A percentile compares a stretch with the other conserved stretches of the same genome.
Evolutionary conservation across 2,113 vertebrate genomes (phyloP).

Genomic region (Romanogobio albipinnatus): DNA sequence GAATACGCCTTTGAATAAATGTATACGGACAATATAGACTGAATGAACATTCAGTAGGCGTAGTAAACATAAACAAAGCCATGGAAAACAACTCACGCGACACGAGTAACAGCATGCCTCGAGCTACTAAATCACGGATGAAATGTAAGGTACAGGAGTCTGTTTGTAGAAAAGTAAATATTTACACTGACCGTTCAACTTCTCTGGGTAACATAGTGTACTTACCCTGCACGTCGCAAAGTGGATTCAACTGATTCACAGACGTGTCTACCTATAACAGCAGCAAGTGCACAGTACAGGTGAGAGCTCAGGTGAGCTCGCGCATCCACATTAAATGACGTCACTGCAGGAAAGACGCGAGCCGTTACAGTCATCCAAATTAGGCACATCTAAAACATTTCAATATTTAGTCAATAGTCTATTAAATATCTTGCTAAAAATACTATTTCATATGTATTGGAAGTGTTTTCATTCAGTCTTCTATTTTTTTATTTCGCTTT

Average conservation of each 20-base stretch:
- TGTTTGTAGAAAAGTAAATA: background rate
- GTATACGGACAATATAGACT: background rate
- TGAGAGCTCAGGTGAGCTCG: background rate
- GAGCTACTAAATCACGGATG: background rate
- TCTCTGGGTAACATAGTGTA: background rate
- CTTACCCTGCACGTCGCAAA: background rate
- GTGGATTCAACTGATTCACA: background rate
- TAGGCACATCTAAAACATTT: too few relatives aligned
- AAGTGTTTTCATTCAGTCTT: too few relatives aligned
- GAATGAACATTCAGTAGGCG: background rate
- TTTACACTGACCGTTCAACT: background rate
- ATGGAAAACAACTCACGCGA: background rate
- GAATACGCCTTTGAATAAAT: background rate
- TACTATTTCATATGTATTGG: too few relatives aligned
- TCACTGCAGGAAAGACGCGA: slow-evolving; percentile 5
- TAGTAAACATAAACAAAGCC: background rate
- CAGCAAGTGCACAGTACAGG: background rate
- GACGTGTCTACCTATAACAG: background rate
- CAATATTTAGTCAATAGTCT: too few relatives aligned
- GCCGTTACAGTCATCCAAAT: background rate
- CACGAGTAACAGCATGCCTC: background rate
- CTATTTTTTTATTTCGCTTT: too few relatives aligned
- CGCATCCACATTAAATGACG: slow-evolving; percentile 27
- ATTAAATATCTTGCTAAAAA: too few relatives aligned
- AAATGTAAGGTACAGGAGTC: background rate